These are phyloP conservation scores for Bibio marci DNA, from an alignment of 2,888 invertebrate genomes.

Conservation along the genomic window DNA sequence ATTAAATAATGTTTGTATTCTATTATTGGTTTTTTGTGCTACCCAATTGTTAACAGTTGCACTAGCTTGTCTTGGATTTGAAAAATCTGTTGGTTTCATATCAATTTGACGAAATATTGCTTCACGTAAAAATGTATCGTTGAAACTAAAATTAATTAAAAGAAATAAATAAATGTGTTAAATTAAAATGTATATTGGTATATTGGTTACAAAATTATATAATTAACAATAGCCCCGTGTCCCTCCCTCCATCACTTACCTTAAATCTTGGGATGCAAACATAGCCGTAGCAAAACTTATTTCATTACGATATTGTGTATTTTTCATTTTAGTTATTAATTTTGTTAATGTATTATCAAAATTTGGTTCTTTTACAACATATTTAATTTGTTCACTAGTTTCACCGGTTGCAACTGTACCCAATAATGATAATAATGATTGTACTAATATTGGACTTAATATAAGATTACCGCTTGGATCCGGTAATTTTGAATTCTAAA, in stretches of 20 bases:
- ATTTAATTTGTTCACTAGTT: constrained; percentile 10
- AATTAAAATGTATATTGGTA: background rate
- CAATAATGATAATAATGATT: constrained; percentile 11
- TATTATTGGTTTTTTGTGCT: constrained; percentile 33
- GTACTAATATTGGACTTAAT: constrained; percentile 11
- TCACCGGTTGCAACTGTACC: constrained; percentile 9
- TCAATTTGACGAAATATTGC: constrained; percentile 14
- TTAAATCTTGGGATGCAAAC: constrained; percentile 6
- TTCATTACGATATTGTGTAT: constrained; percentile 4
- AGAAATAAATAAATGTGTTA: background rate
- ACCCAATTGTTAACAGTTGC: constrained; percentile 43
- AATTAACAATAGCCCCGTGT: too few relatives aligned
- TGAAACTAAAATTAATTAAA: constrained; percentile 2
- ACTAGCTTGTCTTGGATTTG: constrained; percentile 26
- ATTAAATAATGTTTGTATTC: constrained; percentile 35
- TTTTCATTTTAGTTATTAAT: background rate
- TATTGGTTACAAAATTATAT: too few relatives aligned
- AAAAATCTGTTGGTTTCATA: constrained; percentile 34
- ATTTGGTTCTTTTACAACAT: constrained; percentile 6
- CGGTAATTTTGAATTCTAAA: constrained; percentile 5
- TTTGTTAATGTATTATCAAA: background rate
- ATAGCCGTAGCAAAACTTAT: constrained; percentile 12
- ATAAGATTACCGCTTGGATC: constrained; percentile 11
- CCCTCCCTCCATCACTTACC: too few relatives aligned
- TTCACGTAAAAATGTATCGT: constrained; percentile 7